These are phyloP conservation scores for Nineta flava DNA, from an alignment of 2,888 invertebrate species.

Conservation along the genomic window DNA sequence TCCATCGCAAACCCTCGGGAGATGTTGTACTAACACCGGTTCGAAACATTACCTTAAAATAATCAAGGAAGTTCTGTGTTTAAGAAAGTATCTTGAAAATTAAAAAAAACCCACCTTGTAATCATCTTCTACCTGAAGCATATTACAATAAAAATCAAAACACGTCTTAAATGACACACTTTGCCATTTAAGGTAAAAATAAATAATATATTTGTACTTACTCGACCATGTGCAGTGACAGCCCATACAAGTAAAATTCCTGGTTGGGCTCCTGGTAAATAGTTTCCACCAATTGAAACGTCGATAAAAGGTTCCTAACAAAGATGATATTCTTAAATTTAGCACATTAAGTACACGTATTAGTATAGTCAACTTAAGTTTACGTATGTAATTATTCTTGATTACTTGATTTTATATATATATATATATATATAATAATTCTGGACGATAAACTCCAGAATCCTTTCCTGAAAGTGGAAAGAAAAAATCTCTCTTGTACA, in stretches of 20 bases:
- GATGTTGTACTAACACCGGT: slow-evolving; percentile 62
- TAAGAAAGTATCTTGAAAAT: neutral
- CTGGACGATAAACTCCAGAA: too few species aligned
- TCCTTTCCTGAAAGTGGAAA: too few species aligned
- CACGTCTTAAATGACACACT: neutral
- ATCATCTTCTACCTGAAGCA: neutral
- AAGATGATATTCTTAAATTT: slow-evolving; percentile 8
- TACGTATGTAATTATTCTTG: neutral
- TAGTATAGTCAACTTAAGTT: neutral
- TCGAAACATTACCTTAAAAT: slow-evolving; percentile 62
- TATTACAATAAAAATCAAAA: neutral
- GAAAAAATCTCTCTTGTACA: too few species aligned
- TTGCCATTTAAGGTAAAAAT: neutral
- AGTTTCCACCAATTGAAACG: slow-evolving; percentile 72
- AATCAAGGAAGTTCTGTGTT: neutral
- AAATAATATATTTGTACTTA: slow-evolving; percentile 21
- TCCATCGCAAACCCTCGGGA: slow-evolving; percentile 82
- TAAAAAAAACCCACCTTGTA: neutral
- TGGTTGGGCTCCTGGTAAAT: slow-evolving; percentile 57
- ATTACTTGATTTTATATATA: neutral
- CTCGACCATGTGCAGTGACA: slow-evolving; percentile 79
- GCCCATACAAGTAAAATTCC: slow-evolving; percentile 81
- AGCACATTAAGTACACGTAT: neutral
- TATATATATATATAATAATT: too few species aligned
- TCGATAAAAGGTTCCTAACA: slow-evolving; percentile 80